Base-by-base conservation (phyloP, 1,140 invertebrate genomes). In the Bombus balteatus region DNA sequence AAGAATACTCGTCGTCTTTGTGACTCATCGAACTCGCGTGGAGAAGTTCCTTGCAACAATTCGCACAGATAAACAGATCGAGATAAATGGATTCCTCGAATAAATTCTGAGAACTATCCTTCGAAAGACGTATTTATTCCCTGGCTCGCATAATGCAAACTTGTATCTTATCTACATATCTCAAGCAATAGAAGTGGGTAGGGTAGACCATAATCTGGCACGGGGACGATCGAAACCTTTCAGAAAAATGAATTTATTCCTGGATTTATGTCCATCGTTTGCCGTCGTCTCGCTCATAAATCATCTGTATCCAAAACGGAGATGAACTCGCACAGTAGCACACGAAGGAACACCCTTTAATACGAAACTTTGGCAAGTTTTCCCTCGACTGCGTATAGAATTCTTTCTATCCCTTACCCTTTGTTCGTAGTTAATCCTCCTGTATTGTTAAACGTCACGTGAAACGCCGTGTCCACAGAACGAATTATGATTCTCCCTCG, bases 221-320 rank as follows among this genome's bases (percentile, higher is more conserved):
- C 37, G 84, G 57, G 66, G 88, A 88, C 78, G 88, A 92, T 89
- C 90, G 90, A 91, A 93, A 89, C 90, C 93, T 94, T 89, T 94
- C 92, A 93, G 83, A 91, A 88, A 93, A 93, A 94, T 94, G 93
- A 94, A 93, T 93, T 93, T 93, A 93, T 93, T 92, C 91, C 76
- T 85, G 87, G 71, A 93, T 93, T 93, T 93, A 94, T 92, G 84
- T 86, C 78, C 86, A 83, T 65, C 84, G 78, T 84, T 91, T 93
- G 91, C 92, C 86, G 85, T 92, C 88, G 90, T 79, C 75, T 76
- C 74, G 86, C 32, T 75, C 91, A 87, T 94, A 93, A 92, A 93
- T 94, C 93, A 94, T 92, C 78, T 18, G 32, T 3, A 70, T 72
- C 39, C 47, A 90, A 79, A 68, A 88, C 81, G 65, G 66, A 72